Percentiles rank a stretch among this genome's conserved stretches.
These are phyloP conservation scores for Oryzias celebensis DNA, from an alignment of 2,113 vertebrate genomes.

Conservation along the genomic window DNA sequence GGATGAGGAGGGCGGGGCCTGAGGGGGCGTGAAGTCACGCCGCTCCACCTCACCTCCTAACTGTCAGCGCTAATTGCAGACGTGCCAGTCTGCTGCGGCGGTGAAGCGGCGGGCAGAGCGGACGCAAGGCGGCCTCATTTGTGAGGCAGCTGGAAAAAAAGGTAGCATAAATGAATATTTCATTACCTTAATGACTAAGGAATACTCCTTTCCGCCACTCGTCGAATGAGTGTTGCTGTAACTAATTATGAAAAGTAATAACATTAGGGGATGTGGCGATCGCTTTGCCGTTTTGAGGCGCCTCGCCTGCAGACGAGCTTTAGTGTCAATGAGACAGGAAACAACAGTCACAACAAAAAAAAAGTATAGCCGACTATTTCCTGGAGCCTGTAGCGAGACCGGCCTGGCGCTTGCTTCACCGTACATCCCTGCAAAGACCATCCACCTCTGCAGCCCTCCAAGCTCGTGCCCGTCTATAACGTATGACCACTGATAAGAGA, in stretches of 20 bases:
- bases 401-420: no score
- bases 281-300: constrained; percentile 82
- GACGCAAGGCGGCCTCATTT: constrained; percentile 98
- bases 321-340: constrained; percentile 3
- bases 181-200: constrained; percentile 99
- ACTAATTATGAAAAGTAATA: constrained; percentile 98
- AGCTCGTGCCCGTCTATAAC: constrained; percentile 52
- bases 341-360: no score
- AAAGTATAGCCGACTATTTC: no score
- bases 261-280: constrained; percentile 88
- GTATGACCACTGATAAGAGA: constrained; percentile 61
- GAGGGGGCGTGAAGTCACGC: constrained; percentile 77
- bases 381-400: no score
- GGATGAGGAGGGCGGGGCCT: constrained; percentile 46
- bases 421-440: constrained; percentile 38
- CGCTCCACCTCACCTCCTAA: constrained; percentile 83
- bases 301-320: constrained; percentile 59
- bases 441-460: constrained; percentile 46
- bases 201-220: constrained; percentile 95
- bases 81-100: constrained; percentile 96
- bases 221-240: constrained; percentile 96
- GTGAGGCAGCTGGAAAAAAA: constrained; percentile 91
- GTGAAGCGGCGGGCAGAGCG: constrained; percentile 95
- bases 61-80: constrained; percentile 95
- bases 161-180: constrained; percentile 99